A percentile compares a stretch with the other conserved stretches of the same genome.
Conservation (phyloP, 2,113 vertebrate genomes). For the Panthera uncia region DNA sequence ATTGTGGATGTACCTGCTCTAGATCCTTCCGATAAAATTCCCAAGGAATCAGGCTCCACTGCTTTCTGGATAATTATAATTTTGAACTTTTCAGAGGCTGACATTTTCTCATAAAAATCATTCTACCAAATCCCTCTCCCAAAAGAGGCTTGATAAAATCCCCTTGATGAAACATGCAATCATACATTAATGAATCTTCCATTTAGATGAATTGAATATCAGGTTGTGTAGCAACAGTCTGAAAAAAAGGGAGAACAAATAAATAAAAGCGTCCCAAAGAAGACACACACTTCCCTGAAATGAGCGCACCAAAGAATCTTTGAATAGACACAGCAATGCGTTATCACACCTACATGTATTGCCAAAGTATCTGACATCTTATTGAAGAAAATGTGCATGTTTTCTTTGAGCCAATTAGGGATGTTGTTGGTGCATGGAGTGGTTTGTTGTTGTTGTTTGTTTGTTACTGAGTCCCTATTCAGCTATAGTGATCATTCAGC, state of each 20-base stretch:
- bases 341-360: slow-evolving; percentile 35
- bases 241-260: background rate
- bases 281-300: slow-evolving; percentile 47
- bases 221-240: background rate
- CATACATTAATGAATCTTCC: slow-evolving; percentile 49
- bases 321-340: slow-evolving; percentile 45
- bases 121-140: background rate
- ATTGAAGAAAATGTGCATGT: slow-evolving; percentile 45
- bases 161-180: slow-evolving; percentile 60
- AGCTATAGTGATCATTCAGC: background rate
- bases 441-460: background rate
- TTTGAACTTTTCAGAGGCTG: background rate
- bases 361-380: background rate
- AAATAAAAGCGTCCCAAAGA: slow-evolving; percentile 40
- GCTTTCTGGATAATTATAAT: background rate
- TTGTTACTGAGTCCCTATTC: background rate
- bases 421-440: background rate
- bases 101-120: slow-evolving; percentile 61
- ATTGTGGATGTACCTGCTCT: too few species aligned
- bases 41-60: background rate
- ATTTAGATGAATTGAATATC: slow-evolving; percentile 32
- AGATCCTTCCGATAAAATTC: background rate
- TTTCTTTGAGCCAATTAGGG: slow-evolving; percentile 54
- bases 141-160: background rate
- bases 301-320: background rate